Percentiles rank a stretch among this genome's conserved stretches.
Evolutionary conservation across 2,888 invertebrate genomes (phyloP).

Genomic region (Chalcosyrphus nemorum): DNA sequence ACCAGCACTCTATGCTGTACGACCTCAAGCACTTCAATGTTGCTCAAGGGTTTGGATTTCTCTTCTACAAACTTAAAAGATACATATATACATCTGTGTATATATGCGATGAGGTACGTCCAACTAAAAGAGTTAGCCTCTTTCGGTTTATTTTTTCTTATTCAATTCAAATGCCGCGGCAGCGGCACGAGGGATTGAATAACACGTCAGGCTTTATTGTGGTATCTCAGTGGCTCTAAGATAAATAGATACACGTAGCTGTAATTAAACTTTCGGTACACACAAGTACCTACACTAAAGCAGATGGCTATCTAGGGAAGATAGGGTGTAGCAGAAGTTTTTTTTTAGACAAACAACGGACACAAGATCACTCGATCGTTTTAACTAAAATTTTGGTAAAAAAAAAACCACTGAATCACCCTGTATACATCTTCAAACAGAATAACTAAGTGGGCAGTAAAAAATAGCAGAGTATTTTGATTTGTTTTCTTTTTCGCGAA

Average conservation of each 20-base stretch:
- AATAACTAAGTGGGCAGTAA: constrained; percentile 2
- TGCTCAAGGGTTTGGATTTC: constrained; percentile 60
- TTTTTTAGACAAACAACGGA: too few relatives aligned
- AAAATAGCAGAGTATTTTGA: not conserved
- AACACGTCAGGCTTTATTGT: constrained; percentile 36
- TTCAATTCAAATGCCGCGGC: constrained; percentile 33
- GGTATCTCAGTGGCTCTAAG: constrained; percentile 23
- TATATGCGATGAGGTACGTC: too few relatives aligned
- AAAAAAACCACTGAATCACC: not conserved
- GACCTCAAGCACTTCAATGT: constrained; percentile 47
- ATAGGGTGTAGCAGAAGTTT: constrained; percentile 44
- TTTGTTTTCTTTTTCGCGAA: constrained; percentile 6
- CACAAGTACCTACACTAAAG: constrained; percentile 21
- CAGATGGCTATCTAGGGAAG: not conserved
- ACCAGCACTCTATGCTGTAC: not conserved
- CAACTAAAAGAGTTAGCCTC: too few relatives aligned
- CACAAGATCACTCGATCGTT: too few relatives aligned
- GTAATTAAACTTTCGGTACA: constrained; percentile 63
- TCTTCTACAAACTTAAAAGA: constrained; percentile 14
- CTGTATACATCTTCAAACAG: not conserved
- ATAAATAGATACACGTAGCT: constrained; percentile 39
- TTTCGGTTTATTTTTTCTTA: constrained; percentile 31
- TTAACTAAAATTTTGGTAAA: too few relatives aligned
- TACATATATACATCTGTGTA: too few relatives aligned
- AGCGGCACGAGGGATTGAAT: constrained; percentile 45